Evolutionary conservation across 2,888 invertebrate genomes (phyloP), one percentile per base, ranked within the genome.

Genomic region (Cephus nigrinus): DNA sequence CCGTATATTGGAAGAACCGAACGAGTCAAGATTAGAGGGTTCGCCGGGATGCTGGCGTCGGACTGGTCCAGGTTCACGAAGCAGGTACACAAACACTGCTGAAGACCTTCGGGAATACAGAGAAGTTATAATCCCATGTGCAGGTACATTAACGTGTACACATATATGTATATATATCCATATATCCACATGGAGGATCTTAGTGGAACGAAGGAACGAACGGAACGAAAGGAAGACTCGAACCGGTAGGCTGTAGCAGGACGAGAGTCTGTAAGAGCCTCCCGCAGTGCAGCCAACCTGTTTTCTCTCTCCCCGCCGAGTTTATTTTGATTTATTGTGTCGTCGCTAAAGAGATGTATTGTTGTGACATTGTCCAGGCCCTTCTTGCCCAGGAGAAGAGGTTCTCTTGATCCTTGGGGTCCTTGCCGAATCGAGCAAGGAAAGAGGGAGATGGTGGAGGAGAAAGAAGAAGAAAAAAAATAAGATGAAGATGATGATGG

Each of bases 251-350:
- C 69, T 12, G 69, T 30, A 23, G 31, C 69, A 78, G 74, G 72
- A 68, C 36, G 78, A 75, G 76, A 68, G 75, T 77, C 76, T 82
- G 84, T 83, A 40, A 15, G 40, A 85, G 87, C 83, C 86, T 88
- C 88, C 88, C 85, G 88, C 83, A 84, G 88, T 83, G 86, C 82
- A 82, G 84, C 85, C 87, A 89, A 89, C 89, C 89, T 89, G 89
- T 88, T 88, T 86, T 85, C 80, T 82, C 81, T 82, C 83, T 76
- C 84, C 81, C 82, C 82, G 79, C 81, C 84, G 83, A 86, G 86
- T 88, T 90, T 88, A 89, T 89, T 89, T 89, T 88, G 87, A 89
- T 90, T 89, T 88, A 89, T 89, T 84, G 87, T 87, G 86, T 88
- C 88, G 86, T 85, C 87, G 86, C 87, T 88, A 88, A 89, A 88